Percentiles rank a stretch among this genome's conserved stretches.
Evolutionary conservation across 2,888 invertebrate species (phyloP).

Genomic region (Cryptus viduatorius): DNA sequence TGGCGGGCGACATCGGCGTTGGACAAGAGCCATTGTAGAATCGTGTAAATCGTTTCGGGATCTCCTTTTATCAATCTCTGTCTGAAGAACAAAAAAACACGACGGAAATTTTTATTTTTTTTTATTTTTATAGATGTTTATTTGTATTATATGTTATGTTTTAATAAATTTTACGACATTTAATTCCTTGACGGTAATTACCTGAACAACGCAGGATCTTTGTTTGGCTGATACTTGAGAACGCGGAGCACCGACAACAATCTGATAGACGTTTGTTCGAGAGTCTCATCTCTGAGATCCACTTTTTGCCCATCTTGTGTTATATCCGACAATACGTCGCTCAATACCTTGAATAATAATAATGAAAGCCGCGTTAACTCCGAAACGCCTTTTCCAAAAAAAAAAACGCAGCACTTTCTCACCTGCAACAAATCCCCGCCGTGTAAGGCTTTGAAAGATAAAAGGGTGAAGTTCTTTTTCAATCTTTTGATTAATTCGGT

Average conservation of each 20-base stretch:
- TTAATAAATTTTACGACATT: neutral
- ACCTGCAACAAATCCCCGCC: conserved; percentile 92
- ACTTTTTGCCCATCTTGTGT: conserved; percentile 88
- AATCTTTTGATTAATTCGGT: conserved; percentile 91
- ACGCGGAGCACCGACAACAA: conserved; percentile 90
- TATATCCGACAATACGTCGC: conserved; percentile 88
- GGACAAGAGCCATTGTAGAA: conserved; percentile 92
- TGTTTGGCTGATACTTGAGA: conserved; percentile 92
- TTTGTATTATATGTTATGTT: conserved; percentile 4
- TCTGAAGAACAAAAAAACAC: conserved; percentile 81
- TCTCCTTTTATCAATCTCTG: conserved; percentile 91
- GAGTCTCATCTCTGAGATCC: conserved; percentile 91
- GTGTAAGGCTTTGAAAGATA: conserved; percentile 93
- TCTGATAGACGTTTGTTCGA: conserved; percentile 91
- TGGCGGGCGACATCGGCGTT: conserved; percentile 91
- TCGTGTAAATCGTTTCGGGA: conserved; percentile 90
- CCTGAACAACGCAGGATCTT: conserved; percentile 82
- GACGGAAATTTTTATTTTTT: neutral
- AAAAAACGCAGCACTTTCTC: neutral
- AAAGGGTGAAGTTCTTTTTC: conserved; percentile 91
- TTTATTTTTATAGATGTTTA: neutral
- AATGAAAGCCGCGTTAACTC: neutral
- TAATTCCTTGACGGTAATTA: conserved; percentile 56
- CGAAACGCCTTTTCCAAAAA: neutral
- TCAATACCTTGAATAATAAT: conserved; percentile 84